Base-by-base conservation (phyloP, 2,888 invertebrate genomes). In the Microchrysa polita region DNA sequence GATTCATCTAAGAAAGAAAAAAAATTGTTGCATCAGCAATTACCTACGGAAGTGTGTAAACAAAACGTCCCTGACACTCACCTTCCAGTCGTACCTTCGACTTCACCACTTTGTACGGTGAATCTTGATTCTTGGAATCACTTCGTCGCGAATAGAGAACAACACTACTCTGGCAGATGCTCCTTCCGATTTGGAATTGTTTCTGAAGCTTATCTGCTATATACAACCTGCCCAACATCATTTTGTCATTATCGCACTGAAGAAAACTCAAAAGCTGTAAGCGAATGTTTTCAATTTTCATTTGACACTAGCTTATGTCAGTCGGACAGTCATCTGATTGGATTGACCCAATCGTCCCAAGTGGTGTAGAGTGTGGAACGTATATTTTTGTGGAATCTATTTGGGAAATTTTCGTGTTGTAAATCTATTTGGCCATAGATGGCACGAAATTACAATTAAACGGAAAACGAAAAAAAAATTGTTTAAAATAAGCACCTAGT, bases 51-150 rank as follows among this genome's bases (percentile, higher is more conserved):
- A 10, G n/a, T 40, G 34, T 27, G 18, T 4, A 55, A 14, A 12
- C 12, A 23, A 48, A 40, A 16, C n/a, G n/a, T 40, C 16, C 23
- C 18, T 67, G 12, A 16, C 53, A 22, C 61, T 74, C 65, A 80
- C 81, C 80, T 79, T 80, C 81, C 40, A 80, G 77, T 57, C 80
- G 79, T 61, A 77, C 79, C 74, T 80, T 81, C 42, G 79, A 79
- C 77, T 81, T 81, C 20, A 81, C 79, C 60, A 80, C 79, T 77
- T 81, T 81, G 77, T 79, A 81, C 18, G 77, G 78, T 60, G 77
- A 79, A 69, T 80, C 80, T 65, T 79, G 77, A 75, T 80, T 80
- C 74, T 81, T 80, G 10, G 81, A 79, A 76, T 80, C 80, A 73
- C 80, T 80, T 34, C 80, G 77, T 57, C 80, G 78, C 20, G 81